These are phyloP conservation scores for Dicyrtomina minuta DNA, from an alignment of 2,888 invertebrate species.

Conservation along the genomic window DNA sequence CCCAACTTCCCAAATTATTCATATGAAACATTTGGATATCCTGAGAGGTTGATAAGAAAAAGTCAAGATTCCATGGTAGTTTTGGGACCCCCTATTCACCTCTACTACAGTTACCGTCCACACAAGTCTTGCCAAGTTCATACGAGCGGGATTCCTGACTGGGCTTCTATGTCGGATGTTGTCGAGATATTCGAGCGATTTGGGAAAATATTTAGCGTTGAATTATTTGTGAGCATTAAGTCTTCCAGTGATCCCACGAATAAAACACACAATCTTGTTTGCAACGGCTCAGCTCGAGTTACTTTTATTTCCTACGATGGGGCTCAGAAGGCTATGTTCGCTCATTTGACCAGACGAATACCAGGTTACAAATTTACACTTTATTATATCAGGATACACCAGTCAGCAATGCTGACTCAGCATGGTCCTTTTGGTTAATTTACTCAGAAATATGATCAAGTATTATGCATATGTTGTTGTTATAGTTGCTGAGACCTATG, in stretches of 20 bases:
- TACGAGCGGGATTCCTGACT: conserved; percentile 42
- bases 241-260: neutral
- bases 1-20: conserved; percentile 50
- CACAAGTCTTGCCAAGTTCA: conserved; percentile 48
- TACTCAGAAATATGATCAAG: too few relatives aligned
- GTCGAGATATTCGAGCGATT: conserved; percentile 44
- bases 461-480: too few relatives aligned
- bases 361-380: conserved; percentile 40
- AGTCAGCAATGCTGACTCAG: too few relatives aligned
- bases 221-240: conserved; percentile 39
- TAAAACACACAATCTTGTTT: conserved; percentile 8
- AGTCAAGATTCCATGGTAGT: conserved; percentile 41
- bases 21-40: conserved; percentile 44
- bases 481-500: too few relatives aligned
- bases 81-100: conserved; percentile 49
- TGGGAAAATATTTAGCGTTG: conserved; percentile 49
- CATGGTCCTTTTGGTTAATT: too few relatives aligned
- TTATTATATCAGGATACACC: conserved; percentile 16
- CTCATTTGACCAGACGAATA: conserved; percentile 44
- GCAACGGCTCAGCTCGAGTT: conserved; percentile 49
- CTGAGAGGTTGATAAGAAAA: conserved; percentile 41
- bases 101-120: conserved; percentile 46
- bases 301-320: conserved; percentile 46
- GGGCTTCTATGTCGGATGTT: conserved; percentile 49
- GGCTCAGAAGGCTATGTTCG: conserved; percentile 48